Conservation (phyloP, 2,888 invertebrate species). For the Brachypalpus laphriformis region DNA sequence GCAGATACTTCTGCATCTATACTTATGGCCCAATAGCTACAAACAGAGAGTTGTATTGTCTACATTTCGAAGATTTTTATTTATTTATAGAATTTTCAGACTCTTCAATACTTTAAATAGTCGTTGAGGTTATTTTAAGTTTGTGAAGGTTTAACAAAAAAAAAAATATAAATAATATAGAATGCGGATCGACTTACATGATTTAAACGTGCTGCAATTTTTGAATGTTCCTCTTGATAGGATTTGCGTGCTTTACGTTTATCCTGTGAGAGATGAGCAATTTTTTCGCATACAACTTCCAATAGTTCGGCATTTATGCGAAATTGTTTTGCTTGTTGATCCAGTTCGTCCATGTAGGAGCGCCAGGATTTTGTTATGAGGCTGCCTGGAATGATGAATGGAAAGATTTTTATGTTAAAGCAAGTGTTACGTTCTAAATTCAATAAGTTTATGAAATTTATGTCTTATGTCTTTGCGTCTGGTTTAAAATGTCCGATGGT, state of each 20-base stretch:
- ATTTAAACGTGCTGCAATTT: slow-evolving; percentile 91
- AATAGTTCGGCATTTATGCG: slow-evolving; percentile 93
- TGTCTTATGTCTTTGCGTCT: too few relatives aligned
- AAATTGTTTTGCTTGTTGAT: slow-evolving; percentile 91
- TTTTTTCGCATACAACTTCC: slow-evolving; percentile 92
- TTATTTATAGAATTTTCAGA: slow-evolving; percentile 48
- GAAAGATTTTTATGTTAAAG: too few relatives aligned
- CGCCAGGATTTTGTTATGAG: slow-evolving; percentile 90
- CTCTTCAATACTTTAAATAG: slow-evolving; percentile 23
- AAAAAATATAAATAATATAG: neutral
- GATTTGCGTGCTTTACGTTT: slow-evolving; percentile 93
- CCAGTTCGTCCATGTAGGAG: slow-evolving; percentile 94
- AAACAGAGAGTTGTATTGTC: slow-evolving; percentile 46
- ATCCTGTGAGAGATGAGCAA: slow-evolving; percentile 92
- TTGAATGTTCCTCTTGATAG: slow-evolving; percentile 94
- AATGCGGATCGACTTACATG: slow-evolving; percentile 85
- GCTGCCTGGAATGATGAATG: slow-evolving; percentile 83
- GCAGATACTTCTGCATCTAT: slow-evolving; percentile 20
- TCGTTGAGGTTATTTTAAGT: slow-evolving; percentile 32
- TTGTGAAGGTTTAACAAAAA: neutral
- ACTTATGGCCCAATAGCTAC: slow-evolving; percentile 19
- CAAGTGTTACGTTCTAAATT: too few relatives aligned
- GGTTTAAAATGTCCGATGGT: too few relatives aligned
- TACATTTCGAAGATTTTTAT: slow-evolving; percentile 9
- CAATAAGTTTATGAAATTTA: too few relatives aligned